These are phyloP conservation scores for Spilarctia lutea DNA, from an alignment of 2,888 invertebrate species.

Conservation along the genomic window DNA sequence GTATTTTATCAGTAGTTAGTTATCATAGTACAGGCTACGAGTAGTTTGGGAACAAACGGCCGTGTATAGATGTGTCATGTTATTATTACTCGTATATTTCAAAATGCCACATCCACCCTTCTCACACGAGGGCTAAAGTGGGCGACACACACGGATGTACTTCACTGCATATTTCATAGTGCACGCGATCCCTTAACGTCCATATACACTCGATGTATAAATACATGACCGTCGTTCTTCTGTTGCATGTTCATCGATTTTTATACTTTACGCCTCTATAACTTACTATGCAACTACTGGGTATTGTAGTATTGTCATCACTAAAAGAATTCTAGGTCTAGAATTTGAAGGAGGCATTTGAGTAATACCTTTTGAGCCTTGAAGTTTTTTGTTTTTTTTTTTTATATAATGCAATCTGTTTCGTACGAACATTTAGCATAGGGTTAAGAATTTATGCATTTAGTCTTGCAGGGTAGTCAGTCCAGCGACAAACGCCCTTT, in stretches of 20 bases:
- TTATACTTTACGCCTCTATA: constrained; percentile 13
- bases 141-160: constrained; percentile 30
- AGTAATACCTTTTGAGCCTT: no score
- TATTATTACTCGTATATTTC: background rate
- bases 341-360: background rate
- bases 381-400: no score
- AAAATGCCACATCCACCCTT: constrained; percentile 26
- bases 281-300: background rate
- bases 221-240: constrained; percentile 12
- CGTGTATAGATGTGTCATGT: background rate
- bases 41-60: background rate
- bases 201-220: constrained; percentile 19
- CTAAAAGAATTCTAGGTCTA: background rate
- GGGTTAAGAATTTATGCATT: no score
- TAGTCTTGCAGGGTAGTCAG: no score
- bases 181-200: constrained; percentile 50
- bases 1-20: background rate
- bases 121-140: background rate
- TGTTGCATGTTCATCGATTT: constrained; percentile 44
- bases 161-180: constrained; percentile 52
- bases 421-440: no score
- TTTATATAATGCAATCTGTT: no score
- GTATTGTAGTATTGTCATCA: background rate
- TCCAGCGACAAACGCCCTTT: no score
- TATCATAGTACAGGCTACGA: background rate